Percentiles rank a stretch among this genome's conserved stretches.
Evolutionary conservation across 2,113 vertebrate species (phyloP).

Genomic region (Labrus mixtus): DNA sequence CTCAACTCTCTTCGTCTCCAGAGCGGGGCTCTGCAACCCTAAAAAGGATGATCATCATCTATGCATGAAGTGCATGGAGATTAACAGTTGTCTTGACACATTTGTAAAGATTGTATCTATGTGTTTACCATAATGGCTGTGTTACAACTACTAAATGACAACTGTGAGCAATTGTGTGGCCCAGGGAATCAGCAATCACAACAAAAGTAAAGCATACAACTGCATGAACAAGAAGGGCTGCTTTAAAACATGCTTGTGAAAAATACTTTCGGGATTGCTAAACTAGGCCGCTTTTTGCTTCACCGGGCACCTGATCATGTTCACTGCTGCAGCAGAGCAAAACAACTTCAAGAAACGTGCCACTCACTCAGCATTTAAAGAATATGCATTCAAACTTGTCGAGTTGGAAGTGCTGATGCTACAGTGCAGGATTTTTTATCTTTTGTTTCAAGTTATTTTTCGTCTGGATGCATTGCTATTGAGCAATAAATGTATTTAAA

Average conservation of each 20-base stretch:
- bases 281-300: slow-evolving; percentile 22
- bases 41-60: slow-evolving; percentile 64
- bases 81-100: slow-evolving; percentile 74
- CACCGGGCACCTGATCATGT: slow-evolving; percentile 20
- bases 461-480: slow-evolving; percentile 51
- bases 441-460: not conserved
- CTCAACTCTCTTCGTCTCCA: slow-evolving; percentile 39
- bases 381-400: slow-evolving; percentile 57
- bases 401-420: slow-evolving; percentile 10
- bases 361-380: slow-evolving; percentile 17
- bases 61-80: slow-evolving; percentile 87
- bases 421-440: slow-evolving; percentile 38
- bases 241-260: slow-evolving; percentile 46
- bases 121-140: slow-evolving; percentile 75
- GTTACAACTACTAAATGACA: slow-evolving; percentile 68
- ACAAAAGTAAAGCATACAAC: slow-evolving; percentile 40
- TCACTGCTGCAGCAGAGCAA: slow-evolving; percentile 28
- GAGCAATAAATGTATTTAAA: slow-evolving; percentile 74
- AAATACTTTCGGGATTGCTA: slow-evolving; percentile 17
- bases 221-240: slow-evolving; percentile 74
- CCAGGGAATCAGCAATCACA: slow-evolving; percentile 41
- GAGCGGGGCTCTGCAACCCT: slow-evolving; percentile 30
- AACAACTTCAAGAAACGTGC: slow-evolving; percentile 16
- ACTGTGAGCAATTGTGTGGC: slow-evolving; percentile 75
- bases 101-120: slow-evolving; percentile 75